These are phyloP conservation scores for Argya squamiceps DNA, from an alignment of 2,797 vertebrate species.

Conservation along the genomic window DNA sequence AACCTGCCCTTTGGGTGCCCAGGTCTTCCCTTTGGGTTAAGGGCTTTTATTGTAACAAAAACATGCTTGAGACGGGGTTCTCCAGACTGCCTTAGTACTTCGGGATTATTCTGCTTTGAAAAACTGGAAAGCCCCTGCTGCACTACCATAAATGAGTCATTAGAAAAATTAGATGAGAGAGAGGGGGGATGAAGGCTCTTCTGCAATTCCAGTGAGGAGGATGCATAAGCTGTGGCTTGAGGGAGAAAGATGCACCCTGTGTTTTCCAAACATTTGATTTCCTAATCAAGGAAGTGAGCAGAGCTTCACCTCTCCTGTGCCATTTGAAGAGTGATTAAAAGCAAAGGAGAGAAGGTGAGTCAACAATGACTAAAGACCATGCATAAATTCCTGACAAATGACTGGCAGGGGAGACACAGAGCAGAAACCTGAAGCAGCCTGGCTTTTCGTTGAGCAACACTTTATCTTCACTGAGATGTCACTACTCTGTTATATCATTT, in stretches of 20 bases:
- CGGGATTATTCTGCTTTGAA: not conserved
- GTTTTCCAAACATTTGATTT: conserved; percentile 1
- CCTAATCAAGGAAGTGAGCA: not conserved
- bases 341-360: conserved; percentile 34
- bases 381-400: conserved; percentile 55
- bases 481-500: conserved; percentile 3
- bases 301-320: not conserved
- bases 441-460: not conserved
- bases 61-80: not conserved
- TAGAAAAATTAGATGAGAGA: not conserved
- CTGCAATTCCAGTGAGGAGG: not conserved
- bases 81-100: not conserved
- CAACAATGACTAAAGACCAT: not conserved
- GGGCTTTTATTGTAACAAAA: not conserved
- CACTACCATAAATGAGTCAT: not conserved
- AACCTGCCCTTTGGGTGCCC: not conserved
- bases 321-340: not conserved
- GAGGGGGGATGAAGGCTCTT: not conserved
- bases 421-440: conserved; percentile 17
- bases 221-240: not conserved
- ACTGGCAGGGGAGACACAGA: not conserved
- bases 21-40: not conserved
- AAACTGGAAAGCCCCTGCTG: conserved; percentile 1
- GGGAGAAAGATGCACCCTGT: not conserved
- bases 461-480: conserved; percentile 17